Percentiles rank a stretch among this genome's conserved stretches.
phyloP scores from a whole-genome alignment of 2,888 invertebrate species.

The Esperia sulphurella region DNA sequence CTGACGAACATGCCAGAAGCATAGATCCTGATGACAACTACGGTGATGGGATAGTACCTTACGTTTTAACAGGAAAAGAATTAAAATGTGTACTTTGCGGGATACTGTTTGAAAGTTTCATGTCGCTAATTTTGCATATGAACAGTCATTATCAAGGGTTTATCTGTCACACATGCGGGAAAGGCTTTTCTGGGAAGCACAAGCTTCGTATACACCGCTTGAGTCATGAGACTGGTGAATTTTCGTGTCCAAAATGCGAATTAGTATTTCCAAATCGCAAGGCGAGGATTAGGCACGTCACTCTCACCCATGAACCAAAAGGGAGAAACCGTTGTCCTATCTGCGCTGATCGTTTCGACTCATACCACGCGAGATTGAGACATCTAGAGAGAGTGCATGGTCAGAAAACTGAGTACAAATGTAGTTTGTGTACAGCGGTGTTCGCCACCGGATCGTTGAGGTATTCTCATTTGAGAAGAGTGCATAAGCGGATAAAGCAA shows the following conservation, averaged over 20 bases:
- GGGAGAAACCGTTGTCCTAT: conserved; percentile 49
- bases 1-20: conserved; percentile 28
- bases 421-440: conserved; percentile 39
- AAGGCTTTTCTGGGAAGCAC: conserved; percentile 59
- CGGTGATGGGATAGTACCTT: conserved; percentile 51
- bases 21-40: conserved; percentile 6
- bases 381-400: conserved; percentile 47
- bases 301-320: conserved; percentile 38
- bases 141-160: conserved; percentile 64
- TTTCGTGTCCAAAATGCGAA: conserved; percentile 60
- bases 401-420: conserved; percentile 43
- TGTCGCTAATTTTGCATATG: conserved; percentile 54
- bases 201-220: conserved; percentile 57
- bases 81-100: conserved; percentile 46
- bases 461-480: conserved; percentile 53
- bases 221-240: conserved; percentile 52
- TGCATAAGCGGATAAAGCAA: conserved; percentile 31
- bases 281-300: conserved; percentile 38
- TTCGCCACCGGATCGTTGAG: conserved; percentile 53
- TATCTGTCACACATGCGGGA: conserved; percentile 67
- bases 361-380: conserved; percentile 41
- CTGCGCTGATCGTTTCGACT: conserved; percentile 41
- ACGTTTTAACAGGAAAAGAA: conserved; percentile 39
- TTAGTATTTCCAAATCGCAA: conserved; percentile 45
- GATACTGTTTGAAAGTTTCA: conserved; percentile 33